Evolutionary conservation across 2,797 vertebrate genomes (phyloP).

Genomic region (Adrianichthys oophorus): DNA sequence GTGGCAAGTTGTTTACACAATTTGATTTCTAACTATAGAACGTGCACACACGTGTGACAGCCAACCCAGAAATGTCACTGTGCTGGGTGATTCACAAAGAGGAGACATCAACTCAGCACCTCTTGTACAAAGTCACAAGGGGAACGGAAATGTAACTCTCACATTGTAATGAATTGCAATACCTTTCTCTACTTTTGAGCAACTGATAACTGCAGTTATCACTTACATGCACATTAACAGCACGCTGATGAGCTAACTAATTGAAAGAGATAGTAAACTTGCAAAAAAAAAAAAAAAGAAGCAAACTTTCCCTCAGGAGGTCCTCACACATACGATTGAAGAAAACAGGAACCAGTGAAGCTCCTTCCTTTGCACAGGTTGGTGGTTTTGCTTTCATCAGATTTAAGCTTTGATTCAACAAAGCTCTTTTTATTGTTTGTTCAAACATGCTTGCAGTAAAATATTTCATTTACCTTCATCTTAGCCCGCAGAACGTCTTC

Average conservation of each 20-base stretch:
- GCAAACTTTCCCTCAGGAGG: background rate
- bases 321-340: background rate
- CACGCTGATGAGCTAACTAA: background rate
- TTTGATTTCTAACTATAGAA: slow-evolving; percentile 20
- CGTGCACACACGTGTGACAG: slow-evolving; percentile 21
- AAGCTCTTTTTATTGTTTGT: background rate
- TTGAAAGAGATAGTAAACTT: too few relatives aligned
- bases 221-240: background rate
- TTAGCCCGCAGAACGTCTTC: background rate
- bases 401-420: background rate
- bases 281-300: background rate
- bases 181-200: background rate
- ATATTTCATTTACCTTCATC: background rate
- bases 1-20: slow-evolving; percentile 1
- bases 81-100: slow-evolving; percentile 24
- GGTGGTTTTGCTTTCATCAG: background rate
- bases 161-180: background rate
- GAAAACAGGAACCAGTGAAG: too few relatives aligned
- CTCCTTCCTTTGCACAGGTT: background rate
- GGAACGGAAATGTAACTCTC: background rate
- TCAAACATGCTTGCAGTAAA: background rate
- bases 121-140: slow-evolving; percentile 10
- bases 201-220: background rate
- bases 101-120: slow-evolving; percentile 19
- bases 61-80: slow-evolving; percentile 42